Evolutionary conservation across 2,888 invertebrate genomes (phyloP), one percentile per base, ranked within the genome.

Genomic region (Drosophila phalerata): DNA sequence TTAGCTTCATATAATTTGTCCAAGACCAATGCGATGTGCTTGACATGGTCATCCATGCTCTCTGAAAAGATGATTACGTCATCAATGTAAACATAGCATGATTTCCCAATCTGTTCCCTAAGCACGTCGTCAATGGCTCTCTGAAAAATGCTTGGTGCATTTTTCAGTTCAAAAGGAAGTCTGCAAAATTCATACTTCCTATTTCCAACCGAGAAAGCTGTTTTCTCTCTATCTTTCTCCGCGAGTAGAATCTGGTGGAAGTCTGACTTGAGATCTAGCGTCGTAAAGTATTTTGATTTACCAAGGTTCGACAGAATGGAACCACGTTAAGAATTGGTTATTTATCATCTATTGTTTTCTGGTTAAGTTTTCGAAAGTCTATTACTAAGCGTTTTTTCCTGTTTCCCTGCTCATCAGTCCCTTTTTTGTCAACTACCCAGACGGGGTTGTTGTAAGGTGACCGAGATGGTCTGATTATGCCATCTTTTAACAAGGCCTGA

Each of bases 31-130:
- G 22, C 57, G 3, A 53, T 30, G n/a, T 55, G 42, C 1, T 5
- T 13, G 0, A 43, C 40, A 3, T 55, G 17, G n/a, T 30, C 19
- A 4, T 42, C 10, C 30, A 30, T 42, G 19, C 11, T 42, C 2
- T 55, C 30, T 5, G 42, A 55, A 9, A 55, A 55, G 13, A 55
- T 42, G n/a, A 42, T 55, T 2, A 55, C 42, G 10, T 55, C 30
- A 42, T 55, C 28, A 0, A 42, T 19, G 17, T 42, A 42, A 6
- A 55, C 42, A 5, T 42, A 55, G 15, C 52, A 53, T 4, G 25
- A 53, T 10, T 40, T 40, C 0, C 25, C 53, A 9, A 53, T 42
- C 2, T 48, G 17, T 3, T 48, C 47, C 3, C 30, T 10, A 10
- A 48, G 47, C 13, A 30, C 30, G 1, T 47, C 47, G 1, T 30